These are phyloP conservation scores for Papilio dardanus DNA, from an alignment of 1,140 invertebrate species.

Conservation along the genomic window DNA sequence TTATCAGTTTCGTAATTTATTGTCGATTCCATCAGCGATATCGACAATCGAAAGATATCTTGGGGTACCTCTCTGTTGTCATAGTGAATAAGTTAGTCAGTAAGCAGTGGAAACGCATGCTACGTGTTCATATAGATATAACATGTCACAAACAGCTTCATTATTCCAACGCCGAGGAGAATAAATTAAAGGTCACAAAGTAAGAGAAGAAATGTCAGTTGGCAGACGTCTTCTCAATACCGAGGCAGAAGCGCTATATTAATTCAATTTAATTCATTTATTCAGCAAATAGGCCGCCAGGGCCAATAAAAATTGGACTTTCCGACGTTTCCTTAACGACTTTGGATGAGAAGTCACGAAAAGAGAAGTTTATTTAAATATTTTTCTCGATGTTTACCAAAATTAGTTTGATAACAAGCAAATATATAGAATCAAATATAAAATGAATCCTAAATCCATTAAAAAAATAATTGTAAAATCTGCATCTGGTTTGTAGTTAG, in stretches of 20 bases:
- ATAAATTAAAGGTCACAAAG: constrained; percentile 29
- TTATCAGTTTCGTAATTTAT: too few species aligned
- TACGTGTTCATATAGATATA: not conserved
- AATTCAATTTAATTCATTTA: constrained; percentile 46
- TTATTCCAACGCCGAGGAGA: constrained; percentile 2
- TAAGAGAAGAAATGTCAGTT: constrained; percentile 34
- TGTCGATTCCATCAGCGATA: too few species aligned
- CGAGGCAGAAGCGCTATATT: constrained; percentile 37
- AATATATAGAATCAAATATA: not conserved
- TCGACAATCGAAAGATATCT: too few species aligned
- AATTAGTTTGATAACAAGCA: constrained; percentile 17
- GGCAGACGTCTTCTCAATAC: constrained; percentile 39
- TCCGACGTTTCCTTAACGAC: constrained; percentile 39
- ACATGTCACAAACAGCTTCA: constrained; percentile 18
- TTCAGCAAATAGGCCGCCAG: constrained; percentile 44
- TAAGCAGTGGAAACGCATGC: too few species aligned
- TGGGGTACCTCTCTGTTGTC: too few species aligned
- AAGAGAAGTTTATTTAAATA: constrained; percentile 34
- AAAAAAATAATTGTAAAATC: too few species aligned
- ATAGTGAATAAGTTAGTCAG: too few species aligned
- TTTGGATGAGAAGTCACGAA: constrained; percentile 39
- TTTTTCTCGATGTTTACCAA: constrained; percentile 8
- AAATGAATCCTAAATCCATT: too few species aligned
- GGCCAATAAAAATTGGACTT: constrained; percentile 42
- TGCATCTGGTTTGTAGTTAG: too few species aligned